These are phyloP conservation scores for Polia nebulosa DNA, from an alignment of 2,888 invertebrate species.

Conservation along the genomic window DNA sequence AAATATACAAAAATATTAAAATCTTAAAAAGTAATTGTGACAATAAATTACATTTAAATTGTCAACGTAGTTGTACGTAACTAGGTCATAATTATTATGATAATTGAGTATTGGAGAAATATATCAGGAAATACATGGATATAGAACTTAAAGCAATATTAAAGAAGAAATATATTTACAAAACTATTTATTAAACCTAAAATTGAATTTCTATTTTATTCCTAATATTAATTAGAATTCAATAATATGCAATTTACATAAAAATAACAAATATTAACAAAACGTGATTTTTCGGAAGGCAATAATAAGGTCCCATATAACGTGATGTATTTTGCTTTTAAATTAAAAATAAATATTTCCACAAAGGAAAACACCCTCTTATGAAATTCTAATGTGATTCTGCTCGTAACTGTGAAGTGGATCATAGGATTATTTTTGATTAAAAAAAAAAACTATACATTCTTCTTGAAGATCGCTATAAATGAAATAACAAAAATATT, in stretches of 20 bases:
- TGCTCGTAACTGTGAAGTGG: not conserved
- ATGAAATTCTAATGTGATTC: constrained; percentile 3
- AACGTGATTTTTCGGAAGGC: constrained; percentile 30
- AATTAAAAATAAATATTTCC: constrained; percentile 22
- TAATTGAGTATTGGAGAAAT: constrained; percentile 72
- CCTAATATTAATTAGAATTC: constrained; percentile 34
- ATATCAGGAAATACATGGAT: constrained; percentile 62
- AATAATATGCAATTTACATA: constrained; percentile 52
- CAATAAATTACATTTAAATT: constrained; percentile 74
- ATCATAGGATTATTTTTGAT: not conserved
- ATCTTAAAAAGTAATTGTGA: constrained; percentile 67
- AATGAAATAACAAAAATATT: constrained; percentile 54
- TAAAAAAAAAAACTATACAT: not conserved
- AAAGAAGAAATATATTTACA: constrained; percentile 70
- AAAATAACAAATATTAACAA: constrained; percentile 54
- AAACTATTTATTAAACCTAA: constrained; percentile 58
- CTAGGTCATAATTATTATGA: constrained; percentile 59
- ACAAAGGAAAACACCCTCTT: not conserved
- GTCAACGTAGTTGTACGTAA: constrained; percentile 66
- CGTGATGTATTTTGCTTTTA: constrained; percentile 14
- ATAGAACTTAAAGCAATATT: constrained; percentile 46
- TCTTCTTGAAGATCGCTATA: constrained; percentile 27
- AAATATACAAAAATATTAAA: constrained; percentile 65
- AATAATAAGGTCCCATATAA: constrained; percentile 17
- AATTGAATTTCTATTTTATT: constrained; percentile 49